phyloP scores from a whole-genome alignment of 2,888 invertebrate species.

The Lordiphosa andalusiaca region DNA sequence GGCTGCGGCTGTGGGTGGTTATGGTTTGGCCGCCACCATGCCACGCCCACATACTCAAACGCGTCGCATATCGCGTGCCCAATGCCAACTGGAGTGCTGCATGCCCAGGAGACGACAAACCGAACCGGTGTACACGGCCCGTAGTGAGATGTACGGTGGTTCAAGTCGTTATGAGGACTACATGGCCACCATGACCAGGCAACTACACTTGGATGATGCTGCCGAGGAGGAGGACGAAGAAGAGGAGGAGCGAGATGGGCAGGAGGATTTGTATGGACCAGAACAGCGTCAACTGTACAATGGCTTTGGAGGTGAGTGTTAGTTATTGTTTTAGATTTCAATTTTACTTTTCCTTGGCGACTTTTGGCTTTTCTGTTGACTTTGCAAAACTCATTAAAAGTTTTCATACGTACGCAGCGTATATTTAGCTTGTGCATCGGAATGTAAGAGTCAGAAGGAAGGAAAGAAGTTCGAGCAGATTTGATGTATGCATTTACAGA shows the following conservation, averaged over 20 bases:
- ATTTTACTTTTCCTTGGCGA: neutral
- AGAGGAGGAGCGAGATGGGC: constrained; percentile 37
- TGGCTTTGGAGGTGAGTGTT: constrained; percentile 67
- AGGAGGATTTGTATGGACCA: constrained; percentile 34
- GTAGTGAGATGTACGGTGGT: constrained; percentile 58
- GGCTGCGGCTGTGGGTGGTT: constrained; percentile 6
- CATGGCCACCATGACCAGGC: constrained; percentile 72
- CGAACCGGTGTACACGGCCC: constrained; percentile 58
- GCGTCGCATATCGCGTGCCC: constrained; percentile 59
- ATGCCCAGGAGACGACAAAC: constrained; percentile 51
- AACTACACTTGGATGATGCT: constrained; percentile 63
- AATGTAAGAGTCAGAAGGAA: no score
- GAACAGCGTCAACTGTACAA: constrained; percentile 72
- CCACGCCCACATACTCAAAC: constrained; percentile 65
- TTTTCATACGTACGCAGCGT: no score
- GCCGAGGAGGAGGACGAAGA: constrained; percentile 56
- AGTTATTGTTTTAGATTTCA: neutral
- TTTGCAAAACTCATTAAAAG: no score
- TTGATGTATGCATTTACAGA: no score
- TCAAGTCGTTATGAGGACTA: constrained; percentile 73
- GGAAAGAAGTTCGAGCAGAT: no score
- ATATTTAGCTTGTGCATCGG: no score
- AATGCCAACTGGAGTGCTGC: constrained; percentile 74
- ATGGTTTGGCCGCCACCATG: constrained; percentile 67
- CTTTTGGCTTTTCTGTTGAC: no score